Base-by-base conservation (phyloP, 2,888 invertebrate species). In the Machimus atricapillus region DNA sequence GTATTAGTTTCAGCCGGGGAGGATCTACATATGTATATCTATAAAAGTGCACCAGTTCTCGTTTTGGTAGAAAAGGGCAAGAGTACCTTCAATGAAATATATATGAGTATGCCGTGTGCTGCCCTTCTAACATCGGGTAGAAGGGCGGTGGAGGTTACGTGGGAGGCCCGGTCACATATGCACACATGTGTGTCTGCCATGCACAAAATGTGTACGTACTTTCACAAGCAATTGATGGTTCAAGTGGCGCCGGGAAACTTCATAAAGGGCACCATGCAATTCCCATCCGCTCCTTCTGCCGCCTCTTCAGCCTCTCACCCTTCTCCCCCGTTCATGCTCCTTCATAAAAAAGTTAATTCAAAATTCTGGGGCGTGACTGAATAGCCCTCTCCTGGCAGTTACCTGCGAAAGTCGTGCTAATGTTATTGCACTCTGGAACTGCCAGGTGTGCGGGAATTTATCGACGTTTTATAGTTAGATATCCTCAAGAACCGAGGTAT, bases 321-420 rank as follows among this genome's bases (percentile, higher is more conserved):
- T 23, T 27, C 7, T 7, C 27, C 27, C 27, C 27, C 27, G 0
- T 31, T 52, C 34, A 31, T 52, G 23, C 81, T 19, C 82, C 37
- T 37, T 56, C 58, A 66, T 56, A 46, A 85, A 83, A 85, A 79
- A 74, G 74, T 85, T 85, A 85, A 85, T 85, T 74, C 85, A 85
- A 85, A 85, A 85, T 85, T 85, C 85, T 85, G 40, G 85, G 85
- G 73, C 85, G 74, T 85, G 85, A 85, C 85, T 85, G 85, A 46
- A 85, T 85, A 74, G 43, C 27, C 73, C 85, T 46, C 31, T 46
- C 52, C 58, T 82, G 66, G 58, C 82, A 40, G 58, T 82, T 82
- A 82, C 82, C 82, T 82, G 66, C 16, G 58, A 58, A 58, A 82
- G 37, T 82, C 52, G 7, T 82, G 58, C 76, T 76, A 58, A 37